These are phyloP conservation scores for Sarcophaga variegata DNA, from an alignment of 2,888 invertebrate species.

Conservation along the genomic window DNA sequence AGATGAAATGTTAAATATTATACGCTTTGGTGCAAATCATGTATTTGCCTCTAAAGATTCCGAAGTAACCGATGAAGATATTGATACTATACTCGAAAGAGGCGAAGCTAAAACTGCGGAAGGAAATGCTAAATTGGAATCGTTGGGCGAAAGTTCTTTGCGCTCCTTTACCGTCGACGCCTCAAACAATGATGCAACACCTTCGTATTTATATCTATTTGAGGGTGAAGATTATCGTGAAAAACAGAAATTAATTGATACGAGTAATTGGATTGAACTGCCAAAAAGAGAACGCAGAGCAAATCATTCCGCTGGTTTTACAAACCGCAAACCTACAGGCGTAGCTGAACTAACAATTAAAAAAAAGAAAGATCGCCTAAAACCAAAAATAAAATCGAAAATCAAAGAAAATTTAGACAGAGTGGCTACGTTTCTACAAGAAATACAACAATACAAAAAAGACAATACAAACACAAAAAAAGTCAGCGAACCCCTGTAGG, in stretches of 20 bases:
- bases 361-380: too few species aligned
- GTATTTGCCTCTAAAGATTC: conserved; percentile 99
- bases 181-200: conserved; percentile 84
- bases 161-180: conserved; percentile 96
- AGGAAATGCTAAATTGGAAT: conserved; percentile 93
- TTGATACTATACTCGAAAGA: conserved; percentile 95
- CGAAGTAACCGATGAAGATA: conserved; percentile 98
- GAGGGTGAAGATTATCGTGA: conserved; percentile 99
- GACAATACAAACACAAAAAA: too few species aligned
- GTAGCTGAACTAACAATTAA: conserved; percentile 92
- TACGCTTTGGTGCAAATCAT: conserved; percentile 99
- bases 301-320: conserved; percentile 99
- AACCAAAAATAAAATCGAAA: too few species aligned
- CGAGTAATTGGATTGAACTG: conserved; percentile 99
- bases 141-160: conserved; percentile 94
- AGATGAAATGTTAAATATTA: conserved; percentile 99
- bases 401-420: too few species aligned
- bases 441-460: too few species aligned
- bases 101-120: conserved; percentile 96
- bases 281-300: conserved; percentile 99
- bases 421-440: too few species aligned
- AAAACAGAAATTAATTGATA: conserved; percentile 92
- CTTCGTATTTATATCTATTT: conserved; percentile 95
- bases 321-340: conserved; percentile 96
- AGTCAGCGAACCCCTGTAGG: too few species aligned